Evolutionary conservation across 1,140 invertebrate genomes (phyloP).

Genomic region (Drosophila chauvacae): DNA sequence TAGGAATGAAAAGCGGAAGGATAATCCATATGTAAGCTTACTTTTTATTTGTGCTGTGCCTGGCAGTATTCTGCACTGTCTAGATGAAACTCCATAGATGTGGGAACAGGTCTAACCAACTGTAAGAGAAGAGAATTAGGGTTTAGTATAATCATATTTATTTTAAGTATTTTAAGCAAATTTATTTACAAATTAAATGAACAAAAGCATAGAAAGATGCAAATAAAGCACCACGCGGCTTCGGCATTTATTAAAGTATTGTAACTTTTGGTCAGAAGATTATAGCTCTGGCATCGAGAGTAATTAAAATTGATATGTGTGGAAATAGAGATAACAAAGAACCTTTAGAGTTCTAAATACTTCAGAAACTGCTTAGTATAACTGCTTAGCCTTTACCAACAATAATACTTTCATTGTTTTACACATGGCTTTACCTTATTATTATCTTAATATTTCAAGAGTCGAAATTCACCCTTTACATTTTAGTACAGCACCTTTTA

Average conservation of each 20-base stretch:
- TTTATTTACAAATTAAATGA: not conserved
- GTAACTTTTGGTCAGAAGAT: too few relatives aligned
- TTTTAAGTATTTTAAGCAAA: not conserved
- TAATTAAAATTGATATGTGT: too few relatives aligned
- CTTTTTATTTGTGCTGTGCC: conserved; percentile 96
- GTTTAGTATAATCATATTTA: not conserved
- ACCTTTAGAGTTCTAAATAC: not conserved
- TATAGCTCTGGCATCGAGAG: too few relatives aligned
- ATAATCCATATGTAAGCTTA: conserved; percentile 43
- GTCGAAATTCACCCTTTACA: not conserved
- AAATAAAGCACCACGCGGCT: too few relatives aligned
- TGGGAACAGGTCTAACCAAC: conserved; percentile 87
- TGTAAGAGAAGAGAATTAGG: conserved; percentile 39
- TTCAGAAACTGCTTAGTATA: not conserved
- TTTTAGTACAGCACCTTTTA: not conserved
- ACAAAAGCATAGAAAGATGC: too few relatives aligned
- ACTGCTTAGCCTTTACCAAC: not conserved
- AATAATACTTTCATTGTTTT: not conserved
- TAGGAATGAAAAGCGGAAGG: conserved; percentile 1
- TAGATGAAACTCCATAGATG: conserved; percentile 99
- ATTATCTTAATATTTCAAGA: not conserved
- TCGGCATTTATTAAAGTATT: not conserved
- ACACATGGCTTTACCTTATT: not conserved
- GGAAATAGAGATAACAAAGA: not conserved
- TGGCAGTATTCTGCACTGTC: conserved; percentile 98